Conservation (phyloP, 2,797 vertebrate genomes). For the Apodemus agrarius region DNA sequence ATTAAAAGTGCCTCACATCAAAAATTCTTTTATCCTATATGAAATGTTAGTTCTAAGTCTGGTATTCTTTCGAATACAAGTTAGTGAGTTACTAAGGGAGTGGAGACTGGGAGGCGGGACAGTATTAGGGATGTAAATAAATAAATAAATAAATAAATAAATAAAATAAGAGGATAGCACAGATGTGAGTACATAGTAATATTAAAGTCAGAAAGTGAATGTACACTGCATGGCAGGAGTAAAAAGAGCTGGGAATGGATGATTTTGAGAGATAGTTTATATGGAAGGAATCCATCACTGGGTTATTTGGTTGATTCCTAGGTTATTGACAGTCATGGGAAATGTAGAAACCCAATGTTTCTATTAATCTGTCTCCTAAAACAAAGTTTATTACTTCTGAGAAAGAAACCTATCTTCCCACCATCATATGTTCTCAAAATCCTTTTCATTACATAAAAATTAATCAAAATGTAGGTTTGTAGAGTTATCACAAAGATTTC, state of each 20-base stretch:
- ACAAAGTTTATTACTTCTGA: not conserved
- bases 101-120: not conserved
- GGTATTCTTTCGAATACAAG: not conserved
- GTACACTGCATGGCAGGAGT: not conserved
- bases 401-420: not conserved
- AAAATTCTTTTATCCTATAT: not conserved
- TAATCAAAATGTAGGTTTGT: not conserved
- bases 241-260: not conserved
- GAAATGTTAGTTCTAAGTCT: not conserved
- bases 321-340: not conserved
- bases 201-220: not conserved
- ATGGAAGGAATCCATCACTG: accelerated
- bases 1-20: not conserved
- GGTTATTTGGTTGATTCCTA: not conserved
- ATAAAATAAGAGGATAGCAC: too few species aligned
- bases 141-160: not conserved
- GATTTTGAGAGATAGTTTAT: not conserved
- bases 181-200: not conserved
- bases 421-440: not conserved
- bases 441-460: not conserved
- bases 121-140: not conserved
- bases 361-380: not conserved
- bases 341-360: not conserved
- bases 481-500: not conserved
- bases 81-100: not conserved